Conservation (phyloP, 92 coral and sea anemone species). For the Epizoanthus illoricatus region DNA sequence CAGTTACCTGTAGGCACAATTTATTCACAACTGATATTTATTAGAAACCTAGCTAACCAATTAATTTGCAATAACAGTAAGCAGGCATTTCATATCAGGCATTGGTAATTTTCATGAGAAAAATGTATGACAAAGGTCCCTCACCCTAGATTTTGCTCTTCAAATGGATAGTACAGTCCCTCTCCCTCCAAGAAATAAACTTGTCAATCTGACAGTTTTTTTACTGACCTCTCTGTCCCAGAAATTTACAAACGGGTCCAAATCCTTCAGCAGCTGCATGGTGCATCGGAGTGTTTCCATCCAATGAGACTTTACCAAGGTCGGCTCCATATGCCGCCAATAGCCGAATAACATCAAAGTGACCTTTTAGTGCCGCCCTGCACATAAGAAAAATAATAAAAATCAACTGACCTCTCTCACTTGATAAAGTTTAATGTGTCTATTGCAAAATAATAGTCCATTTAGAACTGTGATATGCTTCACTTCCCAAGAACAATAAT, state of each 20-base stretch:
- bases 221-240: conserved; percentile 84
- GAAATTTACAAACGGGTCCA: conserved; percentile 90
- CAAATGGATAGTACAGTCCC: neutral
- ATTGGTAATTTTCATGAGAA: no score
- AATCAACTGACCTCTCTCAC: neutral
- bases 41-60: no score
- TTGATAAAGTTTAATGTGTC: neutral
- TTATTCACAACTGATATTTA: no score
- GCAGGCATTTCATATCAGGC: no score
- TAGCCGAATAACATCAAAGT: conserved; percentile 88
- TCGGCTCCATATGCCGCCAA: conserved; percentile 97
- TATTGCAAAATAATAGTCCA: neutral
- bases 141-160: neutral
- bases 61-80: no score
- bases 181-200: neutral
- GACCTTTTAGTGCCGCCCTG: conserved; percentile 91
- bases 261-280: conserved; percentile 84
- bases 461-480: no score
- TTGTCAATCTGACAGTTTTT: neutral
- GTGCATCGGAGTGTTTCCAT: conserved; percentile 90
- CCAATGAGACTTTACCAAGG: conserved; percentile 82
- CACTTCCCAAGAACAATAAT: no score
- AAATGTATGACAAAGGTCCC: no score
- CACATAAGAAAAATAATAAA: neutral
- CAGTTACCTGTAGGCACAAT: no score